Base-by-base conservation (phyloP, 2,888 invertebrate genomes). In the Microctonus aethiopoides region DNA sequence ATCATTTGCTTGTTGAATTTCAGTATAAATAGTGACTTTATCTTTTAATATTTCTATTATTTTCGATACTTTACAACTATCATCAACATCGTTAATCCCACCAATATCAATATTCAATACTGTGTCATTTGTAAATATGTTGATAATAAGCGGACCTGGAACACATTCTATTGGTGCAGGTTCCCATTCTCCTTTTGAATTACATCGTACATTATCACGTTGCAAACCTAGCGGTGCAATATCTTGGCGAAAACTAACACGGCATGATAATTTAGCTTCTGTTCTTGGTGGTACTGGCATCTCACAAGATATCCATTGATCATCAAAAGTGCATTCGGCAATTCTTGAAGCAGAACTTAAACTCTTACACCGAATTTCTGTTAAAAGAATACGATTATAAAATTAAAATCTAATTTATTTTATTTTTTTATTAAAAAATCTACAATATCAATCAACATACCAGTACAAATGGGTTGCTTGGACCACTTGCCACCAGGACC, bases 161-260 rank as follows among this genome's bases (percentile, higher is more conserved):
- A 83, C 63, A 57, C 86, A 86, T 72, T 64, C 76, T 52, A 85
- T 83, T 51, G 85, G 85, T n/a, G 81, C 74, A 22, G 85, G 84
- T 16, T 80, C 79, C 86, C 86, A 86, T 46, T 81, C 56, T 29
- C 86, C 86, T 1, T 69, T 70, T 1, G 70, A 54, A 71, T 81
- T 83, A 72, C 86, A 86, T 41, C 2, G 74, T 34, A 85, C 80
- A 2, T 20, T 64, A 4, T 78, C 74, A 0, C 79, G 68, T 68
- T 75, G 77, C 1, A 63, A 54, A 10, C 78, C 75, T 6, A 78
- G 39, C 7, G 75, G 22, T 24, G 69, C 72, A 4, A 66, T 62
- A 9, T 81, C 81, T 60, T 70, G 72, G 2, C 71, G 79, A 72
- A 86, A 85, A 63, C 84, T 79, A 52, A 76, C 73, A 0, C 78